These are phyloP conservation scores for Burhinus bistriatus DNA, from an alignment of 2,113 vertebrate species.

Conservation along the genomic window DNA sequence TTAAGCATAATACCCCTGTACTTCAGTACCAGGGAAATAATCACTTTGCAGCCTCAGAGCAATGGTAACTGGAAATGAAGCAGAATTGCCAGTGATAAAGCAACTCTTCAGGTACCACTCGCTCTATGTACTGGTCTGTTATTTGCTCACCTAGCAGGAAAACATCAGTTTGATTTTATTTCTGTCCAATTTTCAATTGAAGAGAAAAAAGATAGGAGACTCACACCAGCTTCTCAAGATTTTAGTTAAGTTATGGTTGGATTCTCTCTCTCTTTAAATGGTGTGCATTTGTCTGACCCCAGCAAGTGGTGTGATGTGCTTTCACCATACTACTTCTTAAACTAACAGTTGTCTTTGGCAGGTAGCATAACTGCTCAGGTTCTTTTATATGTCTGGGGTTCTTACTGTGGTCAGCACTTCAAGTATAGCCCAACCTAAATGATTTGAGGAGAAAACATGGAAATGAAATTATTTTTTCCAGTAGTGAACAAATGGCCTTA, in stretches of 20 bases:
- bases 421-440: conserved; percentile 33
- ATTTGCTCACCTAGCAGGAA: background rate
- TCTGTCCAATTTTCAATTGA: background rate
- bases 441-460: conserved; percentile 23
- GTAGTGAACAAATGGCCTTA: conserved; percentile 6
- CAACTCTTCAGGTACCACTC: background rate
- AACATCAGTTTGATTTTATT: background rate
- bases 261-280: background rate
- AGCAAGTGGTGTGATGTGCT: conserved; percentile 6
- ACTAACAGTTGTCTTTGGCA: conserved; percentile 69
- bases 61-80: background rate
- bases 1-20: background rate
- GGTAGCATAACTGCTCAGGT: background rate
- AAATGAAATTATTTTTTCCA: conserved; percentile 36
- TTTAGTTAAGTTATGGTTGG: background rate
- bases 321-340: conserved; percentile 40
- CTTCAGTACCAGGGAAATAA: background rate
- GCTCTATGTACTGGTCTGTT: background rate
- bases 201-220: background rate
- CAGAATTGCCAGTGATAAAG: background rate
- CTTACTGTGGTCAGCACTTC: conserved; percentile 48
- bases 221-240: background rate
- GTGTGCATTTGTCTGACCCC: conserved; percentile 8
- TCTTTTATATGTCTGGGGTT: conserved; percentile 61
- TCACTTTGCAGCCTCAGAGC: background rate